Evolutionary conservation across 2,113 vertebrate species (phyloP).

Genomic region (Heptranchias perlo): DNA sequence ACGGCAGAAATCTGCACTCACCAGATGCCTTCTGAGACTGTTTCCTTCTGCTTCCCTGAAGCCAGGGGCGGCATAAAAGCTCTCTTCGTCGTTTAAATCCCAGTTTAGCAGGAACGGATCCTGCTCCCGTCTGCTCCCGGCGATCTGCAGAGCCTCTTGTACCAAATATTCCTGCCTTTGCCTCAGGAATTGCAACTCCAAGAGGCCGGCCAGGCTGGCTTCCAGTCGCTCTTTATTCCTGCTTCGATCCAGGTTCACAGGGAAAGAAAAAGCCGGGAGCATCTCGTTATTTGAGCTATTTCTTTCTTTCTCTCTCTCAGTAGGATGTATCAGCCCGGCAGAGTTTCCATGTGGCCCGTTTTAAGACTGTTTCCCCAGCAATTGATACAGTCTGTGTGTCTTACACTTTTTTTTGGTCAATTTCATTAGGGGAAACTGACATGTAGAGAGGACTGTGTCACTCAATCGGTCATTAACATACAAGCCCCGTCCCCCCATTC

Average conservation of each 20-base stretch:
- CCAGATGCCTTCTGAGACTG: background rate
- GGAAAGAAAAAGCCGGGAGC: slow-evolving; percentile 60
- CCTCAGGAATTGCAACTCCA: slow-evolving; percentile 58
- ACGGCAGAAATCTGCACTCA: background rate
- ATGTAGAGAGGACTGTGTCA: background rate
- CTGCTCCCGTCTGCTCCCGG: background rate
- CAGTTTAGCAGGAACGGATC: background rate
- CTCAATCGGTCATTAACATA: slow-evolving; percentile 5
- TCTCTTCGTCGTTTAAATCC: background rate
- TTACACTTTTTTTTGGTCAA: background rate
- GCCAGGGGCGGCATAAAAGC: background rate
- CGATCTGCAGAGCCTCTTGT: slow-evolving; percentile 51
- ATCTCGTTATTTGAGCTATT: slow-evolving; percentile 40
- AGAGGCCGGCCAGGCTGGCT: slow-evolving; percentile 55
- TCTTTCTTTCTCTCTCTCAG: too few relatives aligned
- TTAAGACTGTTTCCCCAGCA: background rate
- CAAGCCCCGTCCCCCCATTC: background rate
- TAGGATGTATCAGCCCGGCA: background rate
- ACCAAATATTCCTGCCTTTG: slow-evolving; percentile 57
- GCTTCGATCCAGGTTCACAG: slow-evolving; percentile 56
- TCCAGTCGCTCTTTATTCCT: slow-evolving; percentile 59
- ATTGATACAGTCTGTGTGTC: slow-evolving; percentile 17
- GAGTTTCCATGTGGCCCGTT: background rate
- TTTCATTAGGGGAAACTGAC: background rate
- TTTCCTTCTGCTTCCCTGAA: background rate